phyloP scores from a whole-genome alignment of 2,888 invertebrate species.

The Yponomeuta evonymella region DNA sequence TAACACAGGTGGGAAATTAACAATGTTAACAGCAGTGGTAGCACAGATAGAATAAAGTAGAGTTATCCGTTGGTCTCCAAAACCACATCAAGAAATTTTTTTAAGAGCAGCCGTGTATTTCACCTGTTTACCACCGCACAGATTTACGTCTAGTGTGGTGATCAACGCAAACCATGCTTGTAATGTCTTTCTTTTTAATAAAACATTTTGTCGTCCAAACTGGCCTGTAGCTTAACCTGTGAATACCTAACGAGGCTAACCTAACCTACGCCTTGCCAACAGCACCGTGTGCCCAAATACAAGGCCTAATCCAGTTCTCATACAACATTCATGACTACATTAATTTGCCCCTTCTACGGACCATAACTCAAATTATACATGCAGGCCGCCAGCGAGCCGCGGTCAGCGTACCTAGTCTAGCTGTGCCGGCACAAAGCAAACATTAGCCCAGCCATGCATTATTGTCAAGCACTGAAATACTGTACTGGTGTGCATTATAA shows the following conservation, averaged over 20 bases:
- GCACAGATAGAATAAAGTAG: too few species aligned
- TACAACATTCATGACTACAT: conserved; percentile 69
- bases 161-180: too few species aligned
- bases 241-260: background rate
- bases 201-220: background rate
- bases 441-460: conserved; percentile 74
- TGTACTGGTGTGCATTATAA: conserved; percentile 29
- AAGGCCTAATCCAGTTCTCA: conserved; percentile 39
- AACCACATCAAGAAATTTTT: too few species aligned
- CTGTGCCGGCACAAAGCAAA: conserved; percentile 67
- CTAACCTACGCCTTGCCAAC: background rate
- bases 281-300: conserved; percentile 9
- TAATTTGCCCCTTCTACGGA: conserved; percentile 59
- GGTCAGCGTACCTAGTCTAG: conserved; percentile 66
- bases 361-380: conserved; percentile 58
- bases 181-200: too few species aligned
- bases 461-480: conserved; percentile 69
- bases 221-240: background rate
- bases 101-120: too few species aligned
- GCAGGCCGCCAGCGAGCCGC: conserved; percentile 64
- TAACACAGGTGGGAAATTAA: too few species aligned
- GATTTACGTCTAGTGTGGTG: too few species aligned
- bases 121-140: too few species aligned
- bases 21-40: too few species aligned
- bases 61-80: too few species aligned